phyloP scores from a whole-genome alignment of 2,113 vertebrate genomes.

The Meriones unguiculatus region DNA sequence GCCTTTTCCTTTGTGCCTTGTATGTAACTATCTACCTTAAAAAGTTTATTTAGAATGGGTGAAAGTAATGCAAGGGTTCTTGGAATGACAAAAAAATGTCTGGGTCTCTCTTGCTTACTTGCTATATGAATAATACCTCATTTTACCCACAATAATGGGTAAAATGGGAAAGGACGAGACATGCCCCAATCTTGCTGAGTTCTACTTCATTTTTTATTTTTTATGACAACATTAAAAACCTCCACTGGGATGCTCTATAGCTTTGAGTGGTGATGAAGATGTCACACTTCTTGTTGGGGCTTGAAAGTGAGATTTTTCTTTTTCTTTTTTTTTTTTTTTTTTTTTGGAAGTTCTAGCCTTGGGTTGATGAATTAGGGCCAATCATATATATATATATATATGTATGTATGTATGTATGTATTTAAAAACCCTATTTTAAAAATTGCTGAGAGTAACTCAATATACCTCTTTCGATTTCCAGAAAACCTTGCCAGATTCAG shows the following conservation, averaged over 20 bases:
- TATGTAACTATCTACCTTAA: neutral
- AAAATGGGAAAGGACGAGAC: neutral
- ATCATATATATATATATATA: neutral
- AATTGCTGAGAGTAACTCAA: constrained; percentile 31
- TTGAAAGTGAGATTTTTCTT: neutral
- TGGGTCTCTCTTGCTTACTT: neutral
- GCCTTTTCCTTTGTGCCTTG: neutral
- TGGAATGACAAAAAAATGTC: neutral
- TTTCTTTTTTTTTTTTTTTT: too few species aligned
- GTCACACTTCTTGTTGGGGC: neutral
- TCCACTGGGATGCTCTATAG: neutral
- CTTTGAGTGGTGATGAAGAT: neutral
- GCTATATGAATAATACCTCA: neutral
- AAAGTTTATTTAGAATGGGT: neutral
- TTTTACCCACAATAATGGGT: neutral
- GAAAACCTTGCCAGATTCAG: constrained; percentile 26
- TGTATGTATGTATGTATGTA: neutral
- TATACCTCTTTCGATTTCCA: constrained; percentile 36
- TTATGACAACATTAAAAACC: neutral
- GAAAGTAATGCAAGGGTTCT: neutral
- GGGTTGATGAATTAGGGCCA: neutral
- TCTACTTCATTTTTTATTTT: neutral
- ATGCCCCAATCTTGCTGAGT: neutral
- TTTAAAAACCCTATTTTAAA: neutral
- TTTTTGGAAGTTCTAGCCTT: neutral